Percentiles rank a stretch among this genome's conserved stretches.
These are phyloP conservation scores for Sussaba pulchella DNA, from an alignment of 2,888 invertebrate species.

Conservation along the genomic window DNA sequence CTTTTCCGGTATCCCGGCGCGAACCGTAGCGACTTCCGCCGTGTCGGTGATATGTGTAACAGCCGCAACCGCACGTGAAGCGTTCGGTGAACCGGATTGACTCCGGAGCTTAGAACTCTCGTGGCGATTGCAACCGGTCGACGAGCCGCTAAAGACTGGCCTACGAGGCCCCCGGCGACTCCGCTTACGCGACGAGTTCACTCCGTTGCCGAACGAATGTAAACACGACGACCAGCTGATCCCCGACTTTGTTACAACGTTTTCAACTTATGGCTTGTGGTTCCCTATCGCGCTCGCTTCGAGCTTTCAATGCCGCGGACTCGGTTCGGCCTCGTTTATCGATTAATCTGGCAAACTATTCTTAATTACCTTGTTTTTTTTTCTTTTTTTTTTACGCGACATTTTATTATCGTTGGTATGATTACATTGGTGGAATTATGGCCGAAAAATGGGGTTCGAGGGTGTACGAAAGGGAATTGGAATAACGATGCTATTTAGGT, in stretches of 20 bases:
- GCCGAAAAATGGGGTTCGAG: too few relatives aligned
- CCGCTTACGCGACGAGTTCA: slow-evolving; percentile 67
- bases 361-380: slow-evolving; percentile 11
- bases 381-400: too few relatives aligned
- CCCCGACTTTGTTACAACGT: slow-evolving; percentile 45
- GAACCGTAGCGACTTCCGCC: slow-evolving; percentile 36
- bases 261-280: slow-evolving; percentile 28
- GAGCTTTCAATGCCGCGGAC: neutral
- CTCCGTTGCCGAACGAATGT: slow-evolving; percentile 72
- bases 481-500: too few relatives aligned
- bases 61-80: too few relatives aligned
- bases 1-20: neutral
- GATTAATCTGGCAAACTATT: slow-evolving; percentile 12
- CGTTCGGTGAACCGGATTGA: too few relatives aligned
- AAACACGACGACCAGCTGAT: slow-evolving; percentile 78
- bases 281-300: slow-evolving; percentile 14
- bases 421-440: too few relatives aligned
- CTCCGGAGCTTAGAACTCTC: too few relatives aligned
- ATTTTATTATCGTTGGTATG: too few relatives aligned
- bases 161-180: slow-evolving; percentile 55
- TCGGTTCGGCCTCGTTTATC: slow-evolving; percentile 3
- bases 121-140: slow-evolving; percentile 72
- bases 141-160: slow-evolving; percentile 75
- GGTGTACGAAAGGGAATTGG: too few relatives aligned
- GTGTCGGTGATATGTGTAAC: slow-evolving; percentile 9